These are phyloP conservation scores for Itoplectis maculator DNA, from an alignment of 2,888 invertebrate genomes.

Conservation along the genomic window DNA sequence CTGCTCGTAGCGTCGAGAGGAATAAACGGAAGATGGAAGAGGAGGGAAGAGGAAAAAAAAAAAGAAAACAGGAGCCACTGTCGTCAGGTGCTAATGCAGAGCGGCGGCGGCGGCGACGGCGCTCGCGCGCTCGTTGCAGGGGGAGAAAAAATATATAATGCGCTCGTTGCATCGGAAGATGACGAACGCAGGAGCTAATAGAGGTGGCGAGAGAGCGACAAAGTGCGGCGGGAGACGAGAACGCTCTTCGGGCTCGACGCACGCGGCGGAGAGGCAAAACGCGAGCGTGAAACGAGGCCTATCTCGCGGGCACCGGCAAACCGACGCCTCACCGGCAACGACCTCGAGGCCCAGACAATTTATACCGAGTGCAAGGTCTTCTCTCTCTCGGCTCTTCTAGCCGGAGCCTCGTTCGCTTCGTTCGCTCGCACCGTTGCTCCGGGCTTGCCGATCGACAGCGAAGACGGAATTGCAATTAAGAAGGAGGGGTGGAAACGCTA, in stretches of 20 bases:
- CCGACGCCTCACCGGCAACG: constrained; percentile 54
- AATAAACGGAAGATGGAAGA: not conserved
- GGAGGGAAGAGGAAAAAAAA: not conserved
- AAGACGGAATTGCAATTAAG: not conserved
- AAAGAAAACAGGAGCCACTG: not conserved
- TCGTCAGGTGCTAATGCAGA: constrained; percentile 35
- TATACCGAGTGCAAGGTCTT: constrained; percentile 68
- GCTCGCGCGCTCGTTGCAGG: too few species aligned
- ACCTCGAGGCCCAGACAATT: constrained; percentile 67
- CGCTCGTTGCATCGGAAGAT: constrained; percentile 14
- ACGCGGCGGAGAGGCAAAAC: constrained; percentile 22
- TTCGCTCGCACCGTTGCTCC: constrained; percentile 9
- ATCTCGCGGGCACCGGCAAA: constrained; percentile 29
- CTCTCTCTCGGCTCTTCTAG: constrained; percentile 29
- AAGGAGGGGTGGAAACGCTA: too few species aligned
- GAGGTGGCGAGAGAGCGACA: not conserved
- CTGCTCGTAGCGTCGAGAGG: not conserved
- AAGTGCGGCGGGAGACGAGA: not conserved
- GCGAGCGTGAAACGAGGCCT: constrained; percentile 40
- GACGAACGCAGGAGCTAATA: constrained; percentile 6
- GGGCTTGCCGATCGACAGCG: not conserved
- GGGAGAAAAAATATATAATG: too few species aligned
- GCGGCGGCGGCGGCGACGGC: too few species aligned
- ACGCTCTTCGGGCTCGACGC: not conserved
- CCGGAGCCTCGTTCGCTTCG: constrained; percentile 7